Evolutionary conservation across 1,140 invertebrate species (phyloP).

Genomic region (Theocolax elegans): DNA sequence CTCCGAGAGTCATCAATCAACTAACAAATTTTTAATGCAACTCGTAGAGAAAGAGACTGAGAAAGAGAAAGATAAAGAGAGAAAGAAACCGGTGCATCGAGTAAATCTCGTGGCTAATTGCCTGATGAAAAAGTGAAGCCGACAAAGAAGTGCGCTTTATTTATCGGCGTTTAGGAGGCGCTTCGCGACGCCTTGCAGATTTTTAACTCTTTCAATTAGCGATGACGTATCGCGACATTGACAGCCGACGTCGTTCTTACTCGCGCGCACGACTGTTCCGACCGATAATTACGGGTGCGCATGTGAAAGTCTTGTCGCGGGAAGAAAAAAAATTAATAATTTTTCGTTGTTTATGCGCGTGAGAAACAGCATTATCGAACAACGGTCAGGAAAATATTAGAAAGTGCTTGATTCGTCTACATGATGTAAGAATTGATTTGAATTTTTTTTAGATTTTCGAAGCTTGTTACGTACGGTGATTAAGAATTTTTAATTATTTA

Average conservation of each 20-base stretch:
- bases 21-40: background rate
- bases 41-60: background rate
- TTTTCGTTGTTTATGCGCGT: constrained; percentile 24
- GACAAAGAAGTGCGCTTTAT: too few relatives aligned
- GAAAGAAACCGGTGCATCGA: constrained; percentile 47
- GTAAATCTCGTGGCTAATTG: constrained; percentile 65
- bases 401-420: background rate
- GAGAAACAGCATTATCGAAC: constrained; percentile 16
- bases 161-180: constrained; percentile 4
- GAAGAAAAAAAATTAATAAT: constrained; percentile 12
- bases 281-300: background rate
- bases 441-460: too few relatives aligned
- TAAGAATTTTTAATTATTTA: too few relatives aligned
- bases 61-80: constrained; percentile 5
- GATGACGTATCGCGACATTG: constrained; percentile 32
- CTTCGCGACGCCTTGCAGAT: background rate
- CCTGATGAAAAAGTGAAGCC: constrained; percentile 55
- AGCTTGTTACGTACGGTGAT: too few relatives aligned
- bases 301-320: constrained; percentile 8
- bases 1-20: constrained; percentile 15
- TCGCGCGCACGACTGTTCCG: background rate
- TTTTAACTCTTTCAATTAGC: constrained; percentile 26
- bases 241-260: background rate
- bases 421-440: too few relatives aligned
- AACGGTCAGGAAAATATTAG: constrained; percentile 19